Conservation (phyloP, 2,113 vertebrate genomes). For the Macaca fascicularis region T2T-MFA8v1.1 NC_088393.1:41077501-41078000, state of each 20-base stretch:
- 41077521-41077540: too few relatives aligned
- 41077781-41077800: not conserved
- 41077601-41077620: fast-evolving
- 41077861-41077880: not conserved
- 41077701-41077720: too few relatives aligned
- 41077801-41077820: not conserved
- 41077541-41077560: too few relatives aligned
- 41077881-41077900: not conserved
- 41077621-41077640: too few relatives aligned
- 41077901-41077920: not conserved
- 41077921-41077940: not conserved
- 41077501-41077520: too few relatives aligned
- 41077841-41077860: not conserved
- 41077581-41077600: not conserved
- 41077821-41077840: not conserved
- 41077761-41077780: not conserved
- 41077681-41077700: not conserved
- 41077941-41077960: not conserved
- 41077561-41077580: not conserved
- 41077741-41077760: not conserved
- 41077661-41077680: not conserved
- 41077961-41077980: not conserved
- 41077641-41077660: not conserved
- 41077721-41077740: not conserved
- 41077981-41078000: too few relatives aligned